These are phyloP conservation scores for Lutjanus argentimaculatus DNA, from an alignment of 2,797 vertebrate genomes.

Conservation along the genomic window DNA sequence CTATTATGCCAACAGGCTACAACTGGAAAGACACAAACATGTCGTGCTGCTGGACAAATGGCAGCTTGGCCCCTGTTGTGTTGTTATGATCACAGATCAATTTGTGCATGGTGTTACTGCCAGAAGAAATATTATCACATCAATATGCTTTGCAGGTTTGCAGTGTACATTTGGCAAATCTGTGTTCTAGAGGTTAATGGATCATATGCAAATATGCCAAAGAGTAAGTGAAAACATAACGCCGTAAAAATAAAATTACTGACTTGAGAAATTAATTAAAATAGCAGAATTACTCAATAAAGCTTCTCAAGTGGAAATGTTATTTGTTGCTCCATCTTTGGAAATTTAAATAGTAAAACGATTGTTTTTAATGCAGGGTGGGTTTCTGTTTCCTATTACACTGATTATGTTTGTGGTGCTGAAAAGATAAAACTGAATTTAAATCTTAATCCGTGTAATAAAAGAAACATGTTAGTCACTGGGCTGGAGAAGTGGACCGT, in stretches of 20 bases:
- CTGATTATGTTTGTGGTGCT: slow-evolving; percentile 73
- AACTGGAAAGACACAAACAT: neutral
- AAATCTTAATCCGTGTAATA: slow-evolving; percentile 66
- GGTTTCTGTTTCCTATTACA: slow-evolving; percentile 65
- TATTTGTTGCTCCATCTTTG: slow-evolving; percentile 51
- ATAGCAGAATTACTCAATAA: slow-evolving; percentile 42
- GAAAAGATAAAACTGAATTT: slow-evolving; percentile 71
- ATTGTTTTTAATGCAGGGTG: slow-evolving; percentile 42
- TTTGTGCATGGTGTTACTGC: neutral
- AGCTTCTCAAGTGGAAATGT: slow-evolving; percentile 40
- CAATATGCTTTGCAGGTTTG: slow-evolving; percentile 25
- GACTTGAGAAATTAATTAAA: slow-evolving; percentile 62
- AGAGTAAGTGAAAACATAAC: slow-evolving; percentile 49
- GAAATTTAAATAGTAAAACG: slow-evolving; percentile 33
- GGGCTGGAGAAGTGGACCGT: slow-evolving; percentile 56
- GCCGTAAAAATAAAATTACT: slow-evolving; percentile 43
- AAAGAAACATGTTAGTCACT: slow-evolving; percentile 67
- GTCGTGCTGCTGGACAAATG: neutral
- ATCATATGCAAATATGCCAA: slow-evolving; percentile 38
- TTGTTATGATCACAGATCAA: neutral
- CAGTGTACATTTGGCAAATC: slow-evolving; percentile 16
- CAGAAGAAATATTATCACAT: neutral
- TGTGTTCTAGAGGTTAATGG: slow-evolving; percentile 17
- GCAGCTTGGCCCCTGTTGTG: neutral
- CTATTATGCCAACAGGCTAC: neutral